phyloP scores from a whole-genome alignment of 1,140 invertebrate species.

The Acromyrmex echinatior region DNA sequence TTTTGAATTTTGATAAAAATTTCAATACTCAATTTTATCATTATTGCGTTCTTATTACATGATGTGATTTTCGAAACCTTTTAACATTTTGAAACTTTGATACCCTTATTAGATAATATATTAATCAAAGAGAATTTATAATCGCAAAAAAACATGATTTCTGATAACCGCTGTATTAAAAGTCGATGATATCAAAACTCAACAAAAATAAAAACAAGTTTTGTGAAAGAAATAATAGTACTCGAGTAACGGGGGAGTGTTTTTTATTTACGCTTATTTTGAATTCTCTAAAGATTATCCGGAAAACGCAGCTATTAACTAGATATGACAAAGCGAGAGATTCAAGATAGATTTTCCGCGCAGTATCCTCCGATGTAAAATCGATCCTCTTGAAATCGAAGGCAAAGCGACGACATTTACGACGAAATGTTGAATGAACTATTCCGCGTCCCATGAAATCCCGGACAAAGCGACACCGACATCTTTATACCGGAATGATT shows the following conservation, averaged over 20 bases:
- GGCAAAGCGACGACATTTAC: slow-evolving; percentile 18
- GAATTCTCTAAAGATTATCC: not conserved
- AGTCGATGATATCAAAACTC: too few relatives aligned
- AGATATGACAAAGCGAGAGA: not conserved
- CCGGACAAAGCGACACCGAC: slow-evolving; percentile 30
- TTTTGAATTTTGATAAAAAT: slow-evolving; percentile 3
- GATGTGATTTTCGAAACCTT: too few relatives aligned
- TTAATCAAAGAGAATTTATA: too few relatives aligned
- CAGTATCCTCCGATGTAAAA: slow-evolving; percentile 13
- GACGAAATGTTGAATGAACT: slow-evolving; percentile 39
- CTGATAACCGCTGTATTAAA: too few relatives aligned
- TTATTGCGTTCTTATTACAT: too few relatives aligned
- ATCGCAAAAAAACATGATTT: too few relatives aligned
- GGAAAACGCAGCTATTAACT: not conserved
- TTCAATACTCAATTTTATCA: not conserved
- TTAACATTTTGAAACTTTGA: too few relatives aligned
- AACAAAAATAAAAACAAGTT: too few relatives aligned
- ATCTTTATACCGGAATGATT: slow-evolving; percentile 53
- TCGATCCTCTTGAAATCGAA: slow-evolving; percentile 43
- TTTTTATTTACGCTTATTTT: not conserved
- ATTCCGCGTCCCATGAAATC: slow-evolving; percentile 34
- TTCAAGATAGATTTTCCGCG: slow-evolving; percentile 3
- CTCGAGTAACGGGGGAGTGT: not conserved
- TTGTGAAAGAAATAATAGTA: too few relatives aligned
- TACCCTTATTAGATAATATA: too few relatives aligned